Evolutionary conservation across 37 sponge, comb jelly and placozoan species (phyloP).

Genomic region (Beroe forskalii): DNA sequence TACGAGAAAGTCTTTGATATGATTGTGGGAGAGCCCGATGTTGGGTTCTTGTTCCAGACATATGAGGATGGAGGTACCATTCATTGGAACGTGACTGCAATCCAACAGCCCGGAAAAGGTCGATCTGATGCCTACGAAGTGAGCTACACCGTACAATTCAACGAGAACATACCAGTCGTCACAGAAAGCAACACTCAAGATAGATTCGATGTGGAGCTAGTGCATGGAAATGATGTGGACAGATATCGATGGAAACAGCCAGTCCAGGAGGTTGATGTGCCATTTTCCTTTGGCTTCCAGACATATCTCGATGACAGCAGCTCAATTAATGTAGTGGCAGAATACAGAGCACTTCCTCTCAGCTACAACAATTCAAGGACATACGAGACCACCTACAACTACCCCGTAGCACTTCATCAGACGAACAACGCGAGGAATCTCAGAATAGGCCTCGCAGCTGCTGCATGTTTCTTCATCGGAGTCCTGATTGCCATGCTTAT

Average conservation of each 20-base stretch:
- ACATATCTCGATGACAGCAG: slow-evolving; percentile 32
- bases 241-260: neutral
- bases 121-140: slow-evolving; percentile 29
- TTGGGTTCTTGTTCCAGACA: slow-evolving; percentile 34
- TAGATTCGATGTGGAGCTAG: neutral
- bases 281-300: slow-evolving; percentile 37
- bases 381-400: slow-evolving; percentile 9
- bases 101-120: slow-evolving; percentile 34
- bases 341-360: slow-evolving; percentile 29
- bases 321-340: neutral
- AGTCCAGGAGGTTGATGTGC: neutral
- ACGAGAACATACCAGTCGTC: slow-evolving; percentile 29
- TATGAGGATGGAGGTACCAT: slow-evolving; percentile 46
- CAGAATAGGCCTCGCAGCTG: slow-evolving; percentile 27
- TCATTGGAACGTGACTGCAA: slow-evolving; percentile 46
- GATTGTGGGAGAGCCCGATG: slow-evolving; percentile 35
- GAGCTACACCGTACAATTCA: slow-evolving; percentile 9
- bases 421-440: slow-evolving; percentile 31
- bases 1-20: slow-evolving; percentile 9
- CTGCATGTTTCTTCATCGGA: slow-evolving; percentile 57
- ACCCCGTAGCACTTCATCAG: slow-evolving; percentile 59
- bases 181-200: neutral
- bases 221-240: slow-evolving; percentile 1
- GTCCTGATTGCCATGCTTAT: slow-evolving; percentile 46
- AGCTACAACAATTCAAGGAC: neutral